These are phyloP conservation scores for Microcebus lehilahytsara DNA, from an alignment of 2,113 vertebrate genomes.

Conservation along the genomic window DNA sequence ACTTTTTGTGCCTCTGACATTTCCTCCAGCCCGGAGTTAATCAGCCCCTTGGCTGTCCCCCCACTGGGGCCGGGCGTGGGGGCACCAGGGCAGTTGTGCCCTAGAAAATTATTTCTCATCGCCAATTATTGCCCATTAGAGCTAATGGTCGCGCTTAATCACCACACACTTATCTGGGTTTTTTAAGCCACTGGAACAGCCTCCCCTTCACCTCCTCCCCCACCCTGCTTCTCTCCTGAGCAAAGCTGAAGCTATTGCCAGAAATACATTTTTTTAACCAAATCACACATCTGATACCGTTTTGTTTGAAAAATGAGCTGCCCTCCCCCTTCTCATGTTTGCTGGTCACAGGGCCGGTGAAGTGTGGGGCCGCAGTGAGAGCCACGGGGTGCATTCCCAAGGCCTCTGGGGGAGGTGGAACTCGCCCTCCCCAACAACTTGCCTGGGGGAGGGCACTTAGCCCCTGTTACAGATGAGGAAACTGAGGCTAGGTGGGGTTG, in stretches of 20 bases:
- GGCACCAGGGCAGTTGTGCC: slow-evolving; percentile 80
- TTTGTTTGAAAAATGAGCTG: slow-evolving; percentile 77
- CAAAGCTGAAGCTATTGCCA: slow-evolving; percentile 35
- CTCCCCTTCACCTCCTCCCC: slow-evolving; percentile 27
- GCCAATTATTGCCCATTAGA: slow-evolving; percentile 92
- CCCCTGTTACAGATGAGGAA: background rate
- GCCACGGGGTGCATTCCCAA: background rate
- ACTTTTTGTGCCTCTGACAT: slow-evolving; percentile 87
- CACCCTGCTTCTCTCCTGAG: background rate
- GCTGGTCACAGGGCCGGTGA: background rate
- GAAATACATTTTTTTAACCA: slow-evolving; percentile 62
- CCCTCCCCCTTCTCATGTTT: slow-evolving; percentile 26
- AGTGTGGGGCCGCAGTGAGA: background rate
- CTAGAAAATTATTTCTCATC: slow-evolving; percentile 90
- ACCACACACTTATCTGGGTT: slow-evolving; percentile 82
- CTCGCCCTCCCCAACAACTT: background rate
- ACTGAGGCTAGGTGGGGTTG: background rate
- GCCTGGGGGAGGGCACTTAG: background rate
- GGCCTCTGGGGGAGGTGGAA: background rate
- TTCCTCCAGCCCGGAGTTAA: slow-evolving; percentile 87
- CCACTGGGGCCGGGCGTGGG: slow-evolving; percentile 69
- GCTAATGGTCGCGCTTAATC: slow-evolving; percentile 89
- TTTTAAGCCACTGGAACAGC: slow-evolving; percentile 86
- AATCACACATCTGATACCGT: slow-evolving; percentile 76
- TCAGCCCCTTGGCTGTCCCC: slow-evolving; percentile 87